phyloP scores from a whole-genome alignment of 2,113 vertebrate species.

The Pachypanchax playfairii region DNA sequence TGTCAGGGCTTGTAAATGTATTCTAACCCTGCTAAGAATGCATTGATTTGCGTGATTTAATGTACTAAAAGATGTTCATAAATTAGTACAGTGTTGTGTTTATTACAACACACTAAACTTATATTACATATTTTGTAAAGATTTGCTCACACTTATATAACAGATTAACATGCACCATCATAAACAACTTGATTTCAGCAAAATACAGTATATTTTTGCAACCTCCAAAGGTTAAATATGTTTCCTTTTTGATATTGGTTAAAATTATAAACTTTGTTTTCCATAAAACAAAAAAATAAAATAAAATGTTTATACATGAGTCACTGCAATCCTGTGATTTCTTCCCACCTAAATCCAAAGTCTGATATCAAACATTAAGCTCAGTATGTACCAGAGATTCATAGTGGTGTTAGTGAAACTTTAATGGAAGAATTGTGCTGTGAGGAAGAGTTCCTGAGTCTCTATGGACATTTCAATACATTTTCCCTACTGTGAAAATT shows the following conservation, averaged over 20 bases:
- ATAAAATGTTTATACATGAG: neutral
- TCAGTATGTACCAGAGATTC: constrained; percentile 8
- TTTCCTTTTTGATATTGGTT: too few relatives aligned
- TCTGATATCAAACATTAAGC: constrained; percentile 8
- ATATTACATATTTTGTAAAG: neutral
- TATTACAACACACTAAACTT: neutral
- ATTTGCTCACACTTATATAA: neutral
- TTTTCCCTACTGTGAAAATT: constrained; percentile 1
- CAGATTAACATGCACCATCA: neutral
- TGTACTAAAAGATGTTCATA: too few relatives aligned
- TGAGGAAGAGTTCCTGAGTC: constrained; percentile 5
- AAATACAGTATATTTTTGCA: too few relatives aligned
- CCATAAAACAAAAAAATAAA: neutral
- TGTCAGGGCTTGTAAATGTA: too few relatives aligned
- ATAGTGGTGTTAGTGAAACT: neutral
- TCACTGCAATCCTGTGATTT: constrained; percentile 14
- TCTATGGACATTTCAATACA: neutral
- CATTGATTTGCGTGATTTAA: too few relatives aligned
- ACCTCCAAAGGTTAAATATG: too few relatives aligned
- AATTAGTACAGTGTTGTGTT: too few relatives aligned
- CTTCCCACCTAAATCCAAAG: neutral
- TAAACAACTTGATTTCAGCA: neutral
- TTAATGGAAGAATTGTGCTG: constrained; percentile 7
- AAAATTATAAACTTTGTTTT: neutral
- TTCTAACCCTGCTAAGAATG: too few relatives aligned